Evolutionary conservation across 2,113 vertebrate species (phyloP).

Genomic region (Tachuris rubrigastra): DNA sequence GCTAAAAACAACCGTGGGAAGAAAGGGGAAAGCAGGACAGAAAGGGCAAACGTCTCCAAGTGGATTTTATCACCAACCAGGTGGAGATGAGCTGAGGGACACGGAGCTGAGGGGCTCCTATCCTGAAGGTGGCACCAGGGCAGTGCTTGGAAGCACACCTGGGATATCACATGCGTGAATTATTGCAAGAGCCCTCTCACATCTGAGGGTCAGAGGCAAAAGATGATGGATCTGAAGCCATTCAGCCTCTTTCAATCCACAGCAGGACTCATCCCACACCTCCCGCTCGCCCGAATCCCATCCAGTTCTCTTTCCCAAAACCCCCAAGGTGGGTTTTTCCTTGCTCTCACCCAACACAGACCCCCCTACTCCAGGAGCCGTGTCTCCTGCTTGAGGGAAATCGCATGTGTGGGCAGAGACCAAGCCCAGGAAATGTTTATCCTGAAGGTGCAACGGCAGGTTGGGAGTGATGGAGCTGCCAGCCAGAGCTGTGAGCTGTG

Average conservation of each 20-base stretch:
- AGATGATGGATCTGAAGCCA: neutral
- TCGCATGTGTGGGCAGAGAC: neutral
- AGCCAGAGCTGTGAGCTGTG: neutral
- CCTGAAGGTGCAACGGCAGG: neutral
- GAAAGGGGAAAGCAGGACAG: neutral
- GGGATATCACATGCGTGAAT: neutral
- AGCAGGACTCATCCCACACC: neutral
- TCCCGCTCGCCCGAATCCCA: fast-evolving
- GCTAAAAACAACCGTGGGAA: neutral
- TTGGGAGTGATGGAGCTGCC: neutral
- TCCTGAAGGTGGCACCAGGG: neutral
- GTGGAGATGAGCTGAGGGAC: fast-evolving
- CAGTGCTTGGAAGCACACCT: neutral
- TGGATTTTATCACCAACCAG: neutral
- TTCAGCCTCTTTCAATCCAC: fast-evolving
- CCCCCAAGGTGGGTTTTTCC: neutral
- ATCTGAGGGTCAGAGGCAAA: neutral
- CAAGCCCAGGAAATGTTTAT: conserved; percentile 1
- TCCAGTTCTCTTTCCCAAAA: neutral
- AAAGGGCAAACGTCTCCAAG: neutral
- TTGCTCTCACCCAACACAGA: neutral
- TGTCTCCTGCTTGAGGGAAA: neutral
- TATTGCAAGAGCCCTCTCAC: neutral
- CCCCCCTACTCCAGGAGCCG: neutral
- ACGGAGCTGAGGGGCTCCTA: neutral